phyloP scores from a whole-genome alignment of 2,797 vertebrate species.

The Sebastes wilsoni region DNA sequence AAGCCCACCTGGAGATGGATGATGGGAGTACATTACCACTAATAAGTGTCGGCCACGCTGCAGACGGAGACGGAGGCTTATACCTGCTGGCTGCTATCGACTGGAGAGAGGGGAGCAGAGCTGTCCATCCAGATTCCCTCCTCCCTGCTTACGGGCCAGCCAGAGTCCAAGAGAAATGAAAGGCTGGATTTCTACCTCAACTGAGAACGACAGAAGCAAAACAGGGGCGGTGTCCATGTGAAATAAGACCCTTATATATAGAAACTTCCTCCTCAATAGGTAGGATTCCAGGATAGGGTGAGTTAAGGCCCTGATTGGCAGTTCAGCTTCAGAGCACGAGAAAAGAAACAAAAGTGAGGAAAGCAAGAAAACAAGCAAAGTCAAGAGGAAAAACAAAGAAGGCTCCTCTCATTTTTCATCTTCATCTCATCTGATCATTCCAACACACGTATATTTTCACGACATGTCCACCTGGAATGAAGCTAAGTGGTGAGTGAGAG shows the following conservation, averaged over 20 bases:
- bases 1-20: slow-evolving; percentile 80
- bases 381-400: no score
- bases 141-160: slow-evolving; percentile 5
- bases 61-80: slow-evolving; percentile 48
- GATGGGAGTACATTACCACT: slow-evolving; percentile 74
- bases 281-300: neutral
- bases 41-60: slow-evolving; percentile 72
- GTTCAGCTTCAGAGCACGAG: no score
- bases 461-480: no score
- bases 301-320: no score
- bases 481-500: no score
- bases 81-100: slow-evolving; percentile 76
- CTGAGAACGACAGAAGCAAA: slow-evolving; percentile 6
- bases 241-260: neutral
- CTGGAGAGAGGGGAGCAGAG: slow-evolving; percentile 45
- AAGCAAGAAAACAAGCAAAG: no score
- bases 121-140: slow-evolving; percentile 53
- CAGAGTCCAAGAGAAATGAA: slow-evolving; percentile 33
- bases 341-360: no score
- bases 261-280: neutral
- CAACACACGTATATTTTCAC: no score
- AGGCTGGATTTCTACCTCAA: neutral
- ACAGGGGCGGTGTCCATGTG: neutral
- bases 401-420: accelerated
- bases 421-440: no score